Evolutionary conservation across 2,113 vertebrate species (phyloP), one percentile per base, ranked within the genome.

Genomic region (Microcebus ravelobensis): DNA sequence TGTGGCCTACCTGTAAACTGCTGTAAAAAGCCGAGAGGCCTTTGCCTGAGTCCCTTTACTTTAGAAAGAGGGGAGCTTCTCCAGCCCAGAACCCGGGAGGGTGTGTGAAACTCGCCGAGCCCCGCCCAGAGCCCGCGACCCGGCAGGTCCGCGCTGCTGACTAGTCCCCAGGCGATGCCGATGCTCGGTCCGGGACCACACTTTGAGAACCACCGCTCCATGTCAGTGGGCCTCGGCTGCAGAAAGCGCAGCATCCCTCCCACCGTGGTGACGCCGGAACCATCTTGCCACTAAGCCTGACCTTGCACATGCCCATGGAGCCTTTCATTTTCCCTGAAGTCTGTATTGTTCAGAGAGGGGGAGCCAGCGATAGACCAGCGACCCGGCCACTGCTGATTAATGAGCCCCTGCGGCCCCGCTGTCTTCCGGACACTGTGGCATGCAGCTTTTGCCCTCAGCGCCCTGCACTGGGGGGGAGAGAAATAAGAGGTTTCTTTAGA

Each of bases 261-360:
- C 14, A 39, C 76, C 48, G 29, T 1, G 34, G 65, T 63, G 45
- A 86, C 6, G 48, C 82, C 0, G 2, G 90, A 95, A 96, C 95
- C 96, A 97, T 96, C 88, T 97, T 96, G 96, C 97, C 95, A 91
- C 97, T 97, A 93, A 96, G 87, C 63, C 91, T 98, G 97, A 98
- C 97, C 97, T 96, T 97, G 88, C 89, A 68, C 82, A 61, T 86
- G 95, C 63, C 85, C 77, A 71, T 14, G 74, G 90, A 94, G 87
- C 81, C 74, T 71, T 95, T 97, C 88, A 88, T 97, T 91, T 85
- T 93, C 50, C 29, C 96, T 87, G 39, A 96, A 91, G 84, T 96
- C 97, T 95, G 92, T 10, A 97, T 97, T 97, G 95, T 96, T 95
- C 48, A 84, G 74, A 91, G 79, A 91, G 83, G 83, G 65, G 11